phyloP scores from a whole-genome alignment of 2,797 vertebrate species.

The Todus mexicanus region DNA sequence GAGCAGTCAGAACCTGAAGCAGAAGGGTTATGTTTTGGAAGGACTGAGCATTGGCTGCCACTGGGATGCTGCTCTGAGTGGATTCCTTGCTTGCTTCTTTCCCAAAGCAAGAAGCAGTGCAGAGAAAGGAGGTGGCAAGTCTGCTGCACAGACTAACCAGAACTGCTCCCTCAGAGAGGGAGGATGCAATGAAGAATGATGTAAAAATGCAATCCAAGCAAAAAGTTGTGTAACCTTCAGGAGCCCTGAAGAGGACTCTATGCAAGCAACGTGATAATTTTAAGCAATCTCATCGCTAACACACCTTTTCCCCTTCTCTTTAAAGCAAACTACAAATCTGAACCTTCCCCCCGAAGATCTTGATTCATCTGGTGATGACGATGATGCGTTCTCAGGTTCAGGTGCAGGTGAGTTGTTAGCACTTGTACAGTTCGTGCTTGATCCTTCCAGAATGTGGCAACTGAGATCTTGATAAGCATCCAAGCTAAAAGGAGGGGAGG shows the following conservation, averaged over 20 bases:
- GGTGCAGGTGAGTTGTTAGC: slow-evolving; percentile 72
- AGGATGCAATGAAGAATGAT: not conserved
- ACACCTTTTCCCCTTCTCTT: not conserved
- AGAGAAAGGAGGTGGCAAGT: not conserved
- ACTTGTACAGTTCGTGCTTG: not conserved
- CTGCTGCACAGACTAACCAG: not conserved
- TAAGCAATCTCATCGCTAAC: not conserved
- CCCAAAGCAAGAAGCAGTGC: not conserved
- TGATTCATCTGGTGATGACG: slow-evolving; percentile 81
- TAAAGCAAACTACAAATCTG: slow-evolving; percentile 66
- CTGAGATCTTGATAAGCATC: not conserved
- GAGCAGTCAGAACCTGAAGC: not conserved
- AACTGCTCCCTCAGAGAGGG: not conserved
- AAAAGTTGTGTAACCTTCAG: not conserved
- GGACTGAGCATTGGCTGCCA: not conserved
- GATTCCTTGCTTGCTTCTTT: not conserved
- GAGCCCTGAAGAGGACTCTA: not conserved
- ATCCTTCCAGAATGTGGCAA: not conserved
- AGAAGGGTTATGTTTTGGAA: not conserved
- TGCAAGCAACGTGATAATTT: not conserved
- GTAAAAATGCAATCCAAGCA: not conserved
- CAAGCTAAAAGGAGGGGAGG: not conserved
- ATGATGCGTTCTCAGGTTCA: slow-evolving; percentile 77
- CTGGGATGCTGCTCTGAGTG: not conserved
- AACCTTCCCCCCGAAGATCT: slow-evolving; percentile 73